Conservation (phyloP, 2,797 vertebrate species). For the Denticeps clupeoides region DNA sequence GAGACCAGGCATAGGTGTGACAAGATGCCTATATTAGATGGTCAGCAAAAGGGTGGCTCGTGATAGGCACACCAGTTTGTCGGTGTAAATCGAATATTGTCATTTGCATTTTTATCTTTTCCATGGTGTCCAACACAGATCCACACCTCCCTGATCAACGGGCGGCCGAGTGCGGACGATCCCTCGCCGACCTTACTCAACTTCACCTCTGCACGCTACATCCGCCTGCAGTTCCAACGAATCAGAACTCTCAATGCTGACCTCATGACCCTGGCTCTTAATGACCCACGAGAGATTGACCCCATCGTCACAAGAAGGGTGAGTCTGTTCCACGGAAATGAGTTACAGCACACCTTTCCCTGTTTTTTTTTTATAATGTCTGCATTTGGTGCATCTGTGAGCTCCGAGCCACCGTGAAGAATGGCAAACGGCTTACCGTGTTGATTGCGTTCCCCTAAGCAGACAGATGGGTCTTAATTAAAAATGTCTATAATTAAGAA, state of each 20-base stretch:
- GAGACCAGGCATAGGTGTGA: too few relatives aligned
- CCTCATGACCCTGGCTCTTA: slow-evolving; percentile 84
- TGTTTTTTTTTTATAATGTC: too few relatives aligned
- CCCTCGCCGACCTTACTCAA: slow-evolving; percentile 76
- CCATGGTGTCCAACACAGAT: slow-evolving; percentile 56
- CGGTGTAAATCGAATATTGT: too few relatives aligned
- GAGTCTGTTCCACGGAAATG: slow-evolving; percentile 47
- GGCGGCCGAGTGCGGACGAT: slow-evolving; percentile 86
- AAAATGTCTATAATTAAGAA: slow-evolving; percentile 28
- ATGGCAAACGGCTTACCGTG: background rate
- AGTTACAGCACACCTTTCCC: too few relatives aligned
- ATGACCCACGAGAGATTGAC: slow-evolving; percentile 74
- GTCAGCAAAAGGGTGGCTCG: too few relatives aligned
- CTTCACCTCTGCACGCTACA: slow-evolving; percentile 89
- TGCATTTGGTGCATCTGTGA: background rate
- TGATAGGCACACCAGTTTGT: too few relatives aligned
- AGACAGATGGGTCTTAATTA: slow-evolving; percentile 31
- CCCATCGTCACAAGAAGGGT: slow-evolving; percentile 89
- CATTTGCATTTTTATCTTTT: too few relatives aligned
- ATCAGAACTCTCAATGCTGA: slow-evolving; percentile 92
- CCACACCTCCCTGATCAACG: slow-evolving; percentile 89
- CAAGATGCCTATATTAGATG: too few relatives aligned
- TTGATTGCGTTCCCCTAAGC: slow-evolving; percentile 10
- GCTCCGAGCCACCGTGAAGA: background rate
- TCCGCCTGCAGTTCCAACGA: slow-evolving; percentile 80